Percentiles rank a stretch among this genome's conserved stretches.
These are phyloP conservation scores for Lysandra coridon DNA, from an alignment of 2,888 invertebrate species.

Conservation along the genomic window DNA sequence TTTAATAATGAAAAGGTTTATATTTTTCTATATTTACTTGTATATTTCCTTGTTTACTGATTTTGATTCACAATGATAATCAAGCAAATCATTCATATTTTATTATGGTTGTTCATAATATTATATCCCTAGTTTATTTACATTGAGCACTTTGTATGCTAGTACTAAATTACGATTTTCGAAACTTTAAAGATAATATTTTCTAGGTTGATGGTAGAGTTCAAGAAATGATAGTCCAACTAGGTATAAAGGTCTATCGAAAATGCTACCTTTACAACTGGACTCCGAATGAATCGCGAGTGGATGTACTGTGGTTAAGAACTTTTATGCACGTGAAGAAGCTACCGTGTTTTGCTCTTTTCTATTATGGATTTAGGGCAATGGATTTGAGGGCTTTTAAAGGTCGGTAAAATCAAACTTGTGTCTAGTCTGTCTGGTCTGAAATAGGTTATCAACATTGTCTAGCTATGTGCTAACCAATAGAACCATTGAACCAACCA, in stretches of 20 bases:
- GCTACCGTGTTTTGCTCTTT: conserved; percentile 78
- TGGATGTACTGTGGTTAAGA: conserved; percentile 70
- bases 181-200: not conserved
- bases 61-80: not conserved
- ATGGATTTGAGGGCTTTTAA: conserved; percentile 74
- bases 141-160: no score
- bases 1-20: conserved; percentile 66
- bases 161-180: not conserved
- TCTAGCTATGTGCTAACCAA: not conserved
- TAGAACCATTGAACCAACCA: no score
- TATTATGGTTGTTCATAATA: not conserved
- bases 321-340: conserved; percentile 64
- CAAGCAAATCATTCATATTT: not conserved
- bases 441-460: not conserved
- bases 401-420: conserved; percentile 49
- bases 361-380: conserved; percentile 79
- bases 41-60: not conserved
- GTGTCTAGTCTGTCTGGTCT: not conserved
- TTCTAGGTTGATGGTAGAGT: conserved; percentile 75
- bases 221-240: conserved; percentile 56
- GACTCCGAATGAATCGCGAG: conserved; percentile 54
- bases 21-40: conserved; percentile 51
- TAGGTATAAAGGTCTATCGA: conserved; percentile 70
- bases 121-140: no score
- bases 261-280: conserved; percentile 77